Percentiles rank a stretch among this genome's conserved stretches.
phyloP scores from a whole-genome alignment of 2,888 invertebrate genomes.

The Heliconius sara region DNA sequence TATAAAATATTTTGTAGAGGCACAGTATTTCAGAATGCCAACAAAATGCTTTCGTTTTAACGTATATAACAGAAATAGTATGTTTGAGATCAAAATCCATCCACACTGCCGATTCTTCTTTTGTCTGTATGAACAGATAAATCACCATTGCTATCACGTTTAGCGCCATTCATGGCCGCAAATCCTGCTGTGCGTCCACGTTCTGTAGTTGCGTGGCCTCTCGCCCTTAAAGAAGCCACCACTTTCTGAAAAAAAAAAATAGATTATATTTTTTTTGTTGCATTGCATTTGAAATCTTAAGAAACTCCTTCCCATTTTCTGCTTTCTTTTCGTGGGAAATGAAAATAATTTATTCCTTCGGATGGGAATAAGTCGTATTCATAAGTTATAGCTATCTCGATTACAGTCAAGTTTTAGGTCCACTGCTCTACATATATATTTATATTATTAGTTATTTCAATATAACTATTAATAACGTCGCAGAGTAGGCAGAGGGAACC shows the following conservation, averaged over 20 bases:
- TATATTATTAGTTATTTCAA: too few relatives aligned
- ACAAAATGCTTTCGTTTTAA: neutral
- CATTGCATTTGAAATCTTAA: neutral
- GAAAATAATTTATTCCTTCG: too few relatives aligned
- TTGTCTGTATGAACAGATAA: slow-evolving; percentile 71
- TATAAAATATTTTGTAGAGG: neutral
- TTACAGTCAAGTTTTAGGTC: too few relatives aligned
- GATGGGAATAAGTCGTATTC: too few relatives aligned
- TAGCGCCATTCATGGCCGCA: slow-evolving; percentile 85
- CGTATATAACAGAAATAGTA: neutral
- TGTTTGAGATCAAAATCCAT: slow-evolving; percentile 65
- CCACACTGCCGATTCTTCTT: slow-evolving; percentile 79
- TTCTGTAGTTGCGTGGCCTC: slow-evolving; percentile 80
- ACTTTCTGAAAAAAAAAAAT: slow-evolving; percentile 62
- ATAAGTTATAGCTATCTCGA: too few relatives aligned
- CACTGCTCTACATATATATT: too few relatives aligned
- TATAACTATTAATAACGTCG: too few relatives aligned
- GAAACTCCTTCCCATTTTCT: too few relatives aligned
- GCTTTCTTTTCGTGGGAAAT: too few relatives aligned
- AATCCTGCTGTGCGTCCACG: slow-evolving; percentile 83
- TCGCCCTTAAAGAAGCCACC: slow-evolving; percentile 70
- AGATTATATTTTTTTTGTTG: neutral
- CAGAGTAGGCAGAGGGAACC: too few relatives aligned
- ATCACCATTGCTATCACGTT: slow-evolving; percentile 70
- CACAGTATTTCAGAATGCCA: neutral